A percentile compares a stretch with the other conserved stretches of the same genome.
phyloP scores from a whole-genome alignment of 2,888 invertebrate genomes.

The Drosophila yooni region DNA sequence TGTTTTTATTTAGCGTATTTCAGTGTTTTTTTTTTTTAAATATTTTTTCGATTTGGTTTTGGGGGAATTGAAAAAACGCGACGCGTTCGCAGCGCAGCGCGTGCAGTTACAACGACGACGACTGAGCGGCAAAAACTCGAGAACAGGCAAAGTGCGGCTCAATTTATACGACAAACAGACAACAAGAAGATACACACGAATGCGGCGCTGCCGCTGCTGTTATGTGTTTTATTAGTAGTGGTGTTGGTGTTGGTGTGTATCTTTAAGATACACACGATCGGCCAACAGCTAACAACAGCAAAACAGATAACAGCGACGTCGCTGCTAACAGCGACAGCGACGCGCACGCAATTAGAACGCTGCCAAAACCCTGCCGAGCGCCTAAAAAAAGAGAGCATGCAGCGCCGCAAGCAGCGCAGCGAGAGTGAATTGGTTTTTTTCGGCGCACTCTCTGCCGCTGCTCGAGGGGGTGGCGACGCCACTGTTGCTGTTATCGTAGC shows the following conservation, averaged over 20 bases:
- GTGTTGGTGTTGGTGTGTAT: constrained; percentile 44
- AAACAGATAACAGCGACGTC: constrained; percentile 60
- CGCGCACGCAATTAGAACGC: constrained; percentile 73
- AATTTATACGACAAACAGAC: constrained; percentile 79
- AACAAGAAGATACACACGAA: constrained; percentile 74
- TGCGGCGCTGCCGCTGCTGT: constrained; percentile 35
- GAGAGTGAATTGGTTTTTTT: constrained; percentile 63
- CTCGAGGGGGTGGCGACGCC: constrained; percentile 59
- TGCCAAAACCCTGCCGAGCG: constrained; percentile 33
- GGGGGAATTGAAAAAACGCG: constrained; percentile 37
- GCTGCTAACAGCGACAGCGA: constrained; percentile 50
- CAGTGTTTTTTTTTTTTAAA: constrained; percentile 1
- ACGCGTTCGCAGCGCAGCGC: constrained; percentile 60
- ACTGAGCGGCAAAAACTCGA: constrained; percentile 79
- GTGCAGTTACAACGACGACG: constrained; percentile 80
- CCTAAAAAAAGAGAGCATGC: constrained; percentile 45
- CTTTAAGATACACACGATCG: constrained; percentile 76
- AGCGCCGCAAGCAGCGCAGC: constrained; percentile 55
- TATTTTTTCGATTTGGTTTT: constrained; percentile 21
- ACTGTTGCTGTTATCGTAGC: constrained; percentile 57
- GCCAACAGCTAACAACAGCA: constrained; percentile 18
- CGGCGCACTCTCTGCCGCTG: constrained; percentile 44
- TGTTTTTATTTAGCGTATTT: constrained; percentile 14
- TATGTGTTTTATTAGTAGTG: constrained; percentile 23
- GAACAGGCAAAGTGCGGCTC: constrained; percentile 81